Base-by-base conservation (phyloP, 2,797 vertebrate genomes). In the Pangasius larnaudii region DNA sequence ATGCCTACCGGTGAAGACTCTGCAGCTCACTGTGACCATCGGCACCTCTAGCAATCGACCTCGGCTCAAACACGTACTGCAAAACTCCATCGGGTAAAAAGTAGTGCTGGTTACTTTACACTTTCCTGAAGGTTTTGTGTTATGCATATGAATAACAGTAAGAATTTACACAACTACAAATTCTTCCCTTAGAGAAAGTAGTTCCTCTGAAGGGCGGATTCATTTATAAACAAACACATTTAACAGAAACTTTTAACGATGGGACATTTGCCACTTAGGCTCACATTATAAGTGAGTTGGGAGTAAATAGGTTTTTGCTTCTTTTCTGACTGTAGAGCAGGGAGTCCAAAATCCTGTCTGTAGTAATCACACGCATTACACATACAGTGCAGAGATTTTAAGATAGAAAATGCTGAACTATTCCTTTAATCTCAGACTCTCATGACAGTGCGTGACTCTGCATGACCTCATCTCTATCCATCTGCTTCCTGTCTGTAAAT, bases 401-500 rank as follows among this genome's bases (percentile, higher is more conserved):
- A 16, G 33, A 61, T 22, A 33, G 49, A 56, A 74, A 42, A 72
- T 56, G 36, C 16, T 14, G 56, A 61, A 77, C 36, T 46, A 85
- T 51, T 63, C 42, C 56, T 86, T 86, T 77, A 86, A 86, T 82
- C 80, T 82, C 80, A 49, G 27, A 67, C 81, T 49, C 42, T 65
- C 61, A 19, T 83, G 81, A 67, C 81, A 65, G 59, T 83, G 42
- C 6, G 9, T 83, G 81, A 83, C 74, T 85, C 85, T 56, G 69
- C 58, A 84, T 87, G 63, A 61, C 51, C 79, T 71, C 58, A 9
- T 80, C 82, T 58, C 1, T 18, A 84, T 85, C 82, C 78, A 87
- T 87, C 86, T 88, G 80, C 79, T 87, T 84, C 72, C 78, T 74
- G 36, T 51, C 86, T 86, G 30, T 86, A 74, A 89, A 88, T 85